These are phyloP conservation scores for Caiman crocodilus DNA, from an alignment of 2,797 vertebrate species.

Conservation along the genomic window DNA sequence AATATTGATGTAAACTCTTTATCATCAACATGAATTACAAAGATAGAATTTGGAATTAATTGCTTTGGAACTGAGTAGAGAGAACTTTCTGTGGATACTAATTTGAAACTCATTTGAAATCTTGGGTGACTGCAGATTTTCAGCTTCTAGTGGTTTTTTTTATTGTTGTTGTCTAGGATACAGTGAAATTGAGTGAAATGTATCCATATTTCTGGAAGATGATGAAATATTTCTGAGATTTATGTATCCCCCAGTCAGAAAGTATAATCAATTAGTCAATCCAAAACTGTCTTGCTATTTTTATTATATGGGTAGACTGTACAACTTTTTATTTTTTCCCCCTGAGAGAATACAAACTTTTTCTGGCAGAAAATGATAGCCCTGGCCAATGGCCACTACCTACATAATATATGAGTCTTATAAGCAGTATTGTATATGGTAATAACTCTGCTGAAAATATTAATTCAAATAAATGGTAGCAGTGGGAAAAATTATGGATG, in stretches of 20 bases:
- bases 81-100: constrained; percentile 24
- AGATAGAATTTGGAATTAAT: constrained; percentile 5
- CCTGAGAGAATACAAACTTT: not conserved
- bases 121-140: not conserved
- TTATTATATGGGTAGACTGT: no score
- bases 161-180: not conserved
- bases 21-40: constrained; percentile 38
- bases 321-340: no score
- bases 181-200: not conserved
- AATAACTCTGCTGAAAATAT: constrained; percentile 20
- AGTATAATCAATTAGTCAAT: not conserved
- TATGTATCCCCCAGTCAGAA: not conserved
- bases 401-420: constrained; percentile 18
- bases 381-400: constrained; percentile 11
- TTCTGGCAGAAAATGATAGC: not conserved
- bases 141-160: not conserved
- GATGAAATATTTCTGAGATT: not conserved
- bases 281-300: not conserved
- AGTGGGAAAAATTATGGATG: constrained; percentile 40
- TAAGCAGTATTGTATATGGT: not conserved
- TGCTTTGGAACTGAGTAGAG: constrained; percentile 6
- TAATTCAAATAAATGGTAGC: constrained; percentile 35
- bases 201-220: accelerated
- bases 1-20: not conserved
- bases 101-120: constrained; percentile 26